Evolutionary conservation across 2,113 vertebrate genomes (phyloP), one percentile per base, ranked within the genome.

Genomic region (Ophthalmolycus amberensis): DNA sequence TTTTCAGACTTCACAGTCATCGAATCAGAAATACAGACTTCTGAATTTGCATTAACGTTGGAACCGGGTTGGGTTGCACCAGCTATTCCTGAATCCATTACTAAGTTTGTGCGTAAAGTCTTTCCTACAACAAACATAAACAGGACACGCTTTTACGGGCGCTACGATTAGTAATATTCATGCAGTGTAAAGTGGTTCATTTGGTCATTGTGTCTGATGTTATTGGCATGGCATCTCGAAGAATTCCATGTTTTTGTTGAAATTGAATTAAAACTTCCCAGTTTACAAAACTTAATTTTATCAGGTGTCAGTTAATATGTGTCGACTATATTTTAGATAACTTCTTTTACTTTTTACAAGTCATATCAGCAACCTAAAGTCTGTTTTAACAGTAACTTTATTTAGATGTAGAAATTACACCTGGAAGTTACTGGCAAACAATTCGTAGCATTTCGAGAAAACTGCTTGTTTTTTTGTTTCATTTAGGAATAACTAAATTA

Each of bases 1-100:
- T 86, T 58, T 90, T 85, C 27, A 80, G 34, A 48, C 79, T 68
- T 66, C 29, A 52, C 59, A 75, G 65, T 88, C 78, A 69, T 69
- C 66, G 79, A 82, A 85, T 93, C 82, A 87, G 46, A 86, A 68
- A 71, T 38, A 71, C 75, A 76, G 67, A 83, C 68, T 63, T 85
- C 27, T 64, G 62, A 63, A 84, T 79, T 84, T 79, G 64, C 52
- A 59, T 70, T 79, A 59, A 65, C 25, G 46, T 9, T 46, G 50
- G 79, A 63, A 59, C 44, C 5, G 10, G 22, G 46, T 60, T 18
- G 16, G 58, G 63, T 22, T 77, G 50, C 76, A 32, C 27, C 29
- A 75, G 32, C 56, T 32, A 44, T 38, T 75, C 1, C 0, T 75
- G 18, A 80, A 63, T 71, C 52, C 27, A 65, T 69, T 50, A 10